phyloP scores from a whole-genome alignment of 2,113 vertebrate species.

The Alligator sinensis region DNA sequence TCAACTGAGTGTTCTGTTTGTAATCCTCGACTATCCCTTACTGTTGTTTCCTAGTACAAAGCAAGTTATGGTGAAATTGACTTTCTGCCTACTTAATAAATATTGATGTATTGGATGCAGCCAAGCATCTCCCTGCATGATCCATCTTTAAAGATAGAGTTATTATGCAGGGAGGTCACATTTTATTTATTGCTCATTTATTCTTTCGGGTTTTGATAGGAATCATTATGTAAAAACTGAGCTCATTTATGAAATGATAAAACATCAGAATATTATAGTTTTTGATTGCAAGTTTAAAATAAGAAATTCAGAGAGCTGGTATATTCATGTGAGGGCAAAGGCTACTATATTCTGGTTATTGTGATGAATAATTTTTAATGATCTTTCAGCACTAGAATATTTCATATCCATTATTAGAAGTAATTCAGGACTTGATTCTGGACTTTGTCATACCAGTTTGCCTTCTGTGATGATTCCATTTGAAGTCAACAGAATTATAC shows the following conservation, averaged over 20 bases:
- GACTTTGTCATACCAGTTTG: background rate
- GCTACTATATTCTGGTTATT: background rate
- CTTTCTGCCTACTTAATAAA: constrained; percentile 81
- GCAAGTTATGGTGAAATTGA: constrained; percentile 73
- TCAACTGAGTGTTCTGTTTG: background rate
- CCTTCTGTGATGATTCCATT: constrained; percentile 2
- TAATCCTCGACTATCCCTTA: constrained; percentile 35
- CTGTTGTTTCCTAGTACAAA: constrained; percentile 66
- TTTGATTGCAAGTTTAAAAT: constrained; percentile 24
- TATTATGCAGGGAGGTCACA: constrained; percentile 63
- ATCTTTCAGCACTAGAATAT: background rate
- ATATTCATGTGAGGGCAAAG: background rate
- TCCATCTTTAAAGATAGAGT: constrained; percentile 73
- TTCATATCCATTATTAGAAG: background rate
- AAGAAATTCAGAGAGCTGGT: constrained; percentile 38
- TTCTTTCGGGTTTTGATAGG: constrained; percentile 63
- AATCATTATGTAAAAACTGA: constrained; percentile 69
- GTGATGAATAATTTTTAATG: background rate
- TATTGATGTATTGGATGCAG: constrained; percentile 78
- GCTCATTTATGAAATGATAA: constrained; percentile 44
- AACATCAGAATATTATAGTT: background rate
- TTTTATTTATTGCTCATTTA: constrained; percentile 72
- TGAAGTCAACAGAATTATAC: background rate
- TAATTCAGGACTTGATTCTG: background rate
- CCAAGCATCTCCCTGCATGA: constrained; percentile 60